These are phyloP conservation scores for Ophion costatus DNA, from an alignment of 2,888 invertebrate species.

Conservation along the genomic window DNA sequence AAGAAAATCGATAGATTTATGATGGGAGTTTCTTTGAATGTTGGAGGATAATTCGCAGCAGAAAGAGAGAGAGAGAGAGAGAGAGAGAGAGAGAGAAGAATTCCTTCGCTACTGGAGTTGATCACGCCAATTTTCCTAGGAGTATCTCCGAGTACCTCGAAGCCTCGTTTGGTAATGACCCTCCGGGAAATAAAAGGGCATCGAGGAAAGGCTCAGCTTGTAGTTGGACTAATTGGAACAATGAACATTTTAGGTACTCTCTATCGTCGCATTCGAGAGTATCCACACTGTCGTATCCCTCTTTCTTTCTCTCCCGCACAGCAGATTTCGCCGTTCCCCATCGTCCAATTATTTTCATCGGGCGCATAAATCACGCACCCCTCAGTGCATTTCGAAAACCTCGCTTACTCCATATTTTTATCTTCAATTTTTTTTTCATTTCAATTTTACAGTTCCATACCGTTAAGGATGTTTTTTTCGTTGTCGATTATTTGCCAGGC, in stretches of 20 bases:
- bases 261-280: conserved; percentile 10
- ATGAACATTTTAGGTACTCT: conserved; percentile 47
- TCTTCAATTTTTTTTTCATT: not conserved
- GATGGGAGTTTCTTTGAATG: not conserved
- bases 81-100: conserved; percentile 29
- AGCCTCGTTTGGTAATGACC: not conserved
- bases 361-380: conserved; percentile 9
- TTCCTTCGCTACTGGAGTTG: conserved; percentile 51
- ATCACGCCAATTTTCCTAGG: conserved; percentile 57
- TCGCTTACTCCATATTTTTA: not conserved
- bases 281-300: not conserved
- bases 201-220: not conserved
- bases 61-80: conserved; percentile 28
- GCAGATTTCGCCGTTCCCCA: not conserved
- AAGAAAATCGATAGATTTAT: not conserved
- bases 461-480: not conserved
- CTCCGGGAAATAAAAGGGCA: not conserved
- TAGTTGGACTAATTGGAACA: conserved; percentile 53
- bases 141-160: conserved; percentile 31
- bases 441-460: conserved; percentile 12
- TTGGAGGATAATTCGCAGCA: conserved; percentile 9
- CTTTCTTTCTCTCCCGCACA: not conserved
- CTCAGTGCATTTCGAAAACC: not conserved
- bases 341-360: conserved; percentile 52
- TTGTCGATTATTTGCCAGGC: not conserved